phyloP scores from a whole-genome alignment of 2,797 vertebrate species.

The Ateles fusciceps region DNA sequence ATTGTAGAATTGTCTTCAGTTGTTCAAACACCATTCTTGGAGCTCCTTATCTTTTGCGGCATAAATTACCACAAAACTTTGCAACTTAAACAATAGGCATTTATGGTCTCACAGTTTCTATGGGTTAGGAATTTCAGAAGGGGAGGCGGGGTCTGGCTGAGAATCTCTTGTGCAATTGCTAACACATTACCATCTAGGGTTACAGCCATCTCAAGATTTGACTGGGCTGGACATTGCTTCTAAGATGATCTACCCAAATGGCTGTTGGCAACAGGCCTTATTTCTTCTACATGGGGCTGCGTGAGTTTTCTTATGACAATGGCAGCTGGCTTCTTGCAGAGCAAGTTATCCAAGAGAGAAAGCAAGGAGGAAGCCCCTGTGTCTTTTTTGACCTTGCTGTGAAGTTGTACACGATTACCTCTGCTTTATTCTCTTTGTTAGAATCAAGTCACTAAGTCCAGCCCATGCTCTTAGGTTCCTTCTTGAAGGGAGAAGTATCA shows the following conservation, averaged over 20 bases:
- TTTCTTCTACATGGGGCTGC: neutral
- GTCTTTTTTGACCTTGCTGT: neutral
- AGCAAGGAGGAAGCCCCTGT: neutral
- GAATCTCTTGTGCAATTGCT: neutral
- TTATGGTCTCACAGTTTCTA: neutral
- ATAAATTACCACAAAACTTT: neutral
- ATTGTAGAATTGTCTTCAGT: neutral
- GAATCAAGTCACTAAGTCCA: neutral
- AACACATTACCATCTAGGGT: neutral
- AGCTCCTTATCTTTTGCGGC: neutral
- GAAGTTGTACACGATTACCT: neutral
- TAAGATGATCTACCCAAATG: neutral
- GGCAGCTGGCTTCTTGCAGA: neutral
- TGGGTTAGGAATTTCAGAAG: neutral
- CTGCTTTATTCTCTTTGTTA: neutral
- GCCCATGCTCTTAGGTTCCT: neutral
- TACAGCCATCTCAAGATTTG: neutral
- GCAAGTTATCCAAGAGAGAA: neutral
- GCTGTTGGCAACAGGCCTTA: neutral
- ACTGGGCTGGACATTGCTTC: neutral
- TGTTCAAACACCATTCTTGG: neutral
- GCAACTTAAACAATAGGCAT: neutral
- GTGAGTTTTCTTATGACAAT: neutral
- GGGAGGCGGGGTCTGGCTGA: neutral
- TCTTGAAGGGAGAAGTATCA: neutral